These are phyloP conservation scores for Diploscapter pachys DNA, from an alignment of 1,140 invertebrate genomes.

Conservation along the genomic window DNA sequence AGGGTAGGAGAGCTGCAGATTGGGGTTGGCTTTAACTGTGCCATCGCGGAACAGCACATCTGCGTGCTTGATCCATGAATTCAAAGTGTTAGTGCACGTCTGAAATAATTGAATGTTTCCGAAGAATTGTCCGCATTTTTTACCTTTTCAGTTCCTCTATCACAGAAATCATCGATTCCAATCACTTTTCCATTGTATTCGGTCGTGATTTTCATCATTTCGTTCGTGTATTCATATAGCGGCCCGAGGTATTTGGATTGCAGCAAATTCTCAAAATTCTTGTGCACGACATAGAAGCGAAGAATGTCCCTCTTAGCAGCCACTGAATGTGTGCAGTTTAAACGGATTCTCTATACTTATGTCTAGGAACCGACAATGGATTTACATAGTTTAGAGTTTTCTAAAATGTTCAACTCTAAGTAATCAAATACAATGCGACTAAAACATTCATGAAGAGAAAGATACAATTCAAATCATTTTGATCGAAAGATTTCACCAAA, in stretches of 20 bases:
- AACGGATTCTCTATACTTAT: too few species aligned
- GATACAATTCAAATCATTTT: too few species aligned
- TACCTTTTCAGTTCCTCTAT: conserved; percentile 43
- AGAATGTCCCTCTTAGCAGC: conserved; percentile 49
- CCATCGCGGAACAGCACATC: conserved; percentile 54
- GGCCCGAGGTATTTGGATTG: conserved; percentile 50
- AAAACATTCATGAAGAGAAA: too few species aligned
- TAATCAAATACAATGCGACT: too few species aligned
- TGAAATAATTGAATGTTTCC: conserved; percentile 21
- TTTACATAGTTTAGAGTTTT: too few species aligned
- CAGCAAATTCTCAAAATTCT: conserved; percentile 55
- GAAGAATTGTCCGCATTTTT: conserved; percentile 13
- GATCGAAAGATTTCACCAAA: too few species aligned
- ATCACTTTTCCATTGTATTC: conserved; percentile 36
- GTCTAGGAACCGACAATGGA: too few species aligned
- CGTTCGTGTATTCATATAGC: conserved; percentile 53
- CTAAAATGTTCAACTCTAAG: too few species aligned
- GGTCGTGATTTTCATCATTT: conserved; percentile 37
- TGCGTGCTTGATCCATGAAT: conserved; percentile 58
- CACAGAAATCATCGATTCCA: conserved; percentile 54
- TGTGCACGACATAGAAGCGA: conserved; percentile 58
- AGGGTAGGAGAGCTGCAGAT: conserved; percentile 57
- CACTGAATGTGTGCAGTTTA: conserved; percentile 2
- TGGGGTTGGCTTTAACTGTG: conserved; percentile 49
- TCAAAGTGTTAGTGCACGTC: conserved; percentile 46